Conservation (phyloP, 2,888 invertebrate genomes). For the Coelopa pilipes region DNA sequence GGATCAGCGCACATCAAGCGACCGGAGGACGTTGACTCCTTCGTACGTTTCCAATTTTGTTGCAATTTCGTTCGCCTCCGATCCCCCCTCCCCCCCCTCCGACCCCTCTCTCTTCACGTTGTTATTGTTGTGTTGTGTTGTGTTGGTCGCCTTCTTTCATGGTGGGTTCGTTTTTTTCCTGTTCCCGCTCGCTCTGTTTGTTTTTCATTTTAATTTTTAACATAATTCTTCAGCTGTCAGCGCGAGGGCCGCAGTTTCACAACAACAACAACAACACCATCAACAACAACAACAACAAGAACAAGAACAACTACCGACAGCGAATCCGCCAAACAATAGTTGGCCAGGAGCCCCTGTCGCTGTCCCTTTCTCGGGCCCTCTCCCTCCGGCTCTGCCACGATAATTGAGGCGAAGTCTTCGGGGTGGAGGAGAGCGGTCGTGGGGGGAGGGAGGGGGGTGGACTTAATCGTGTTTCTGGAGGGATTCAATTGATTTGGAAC, state of each 20-base stretch:
- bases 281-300: constrained; percentile 10
- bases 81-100: neutral
- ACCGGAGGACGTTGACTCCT: constrained; percentile 32
- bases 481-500: no score
- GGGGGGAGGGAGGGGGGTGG: neutral
- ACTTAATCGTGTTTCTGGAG: no score
- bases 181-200: constrained; percentile 3
- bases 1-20: constrained; percentile 24
- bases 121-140: no score
- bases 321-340: neutral
- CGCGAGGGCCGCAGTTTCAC: constrained; percentile 9
- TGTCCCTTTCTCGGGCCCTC: no score
- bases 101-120: no score
- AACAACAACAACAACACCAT: no score
- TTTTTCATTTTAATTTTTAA: constrained; percentile 19
- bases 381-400: neutral
- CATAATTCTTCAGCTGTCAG: constrained; percentile 26
- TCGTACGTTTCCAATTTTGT: constrained; percentile 19
- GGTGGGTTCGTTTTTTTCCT: neutral
- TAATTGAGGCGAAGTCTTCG: neutral
- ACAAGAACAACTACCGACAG: neutral
- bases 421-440: no score
- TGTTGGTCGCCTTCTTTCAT: neutral
- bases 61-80: neutral
- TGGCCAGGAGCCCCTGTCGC: neutral